Conservation (phyloP, 2,888 invertebrate genomes). For the Lagria hirta region DNA sequence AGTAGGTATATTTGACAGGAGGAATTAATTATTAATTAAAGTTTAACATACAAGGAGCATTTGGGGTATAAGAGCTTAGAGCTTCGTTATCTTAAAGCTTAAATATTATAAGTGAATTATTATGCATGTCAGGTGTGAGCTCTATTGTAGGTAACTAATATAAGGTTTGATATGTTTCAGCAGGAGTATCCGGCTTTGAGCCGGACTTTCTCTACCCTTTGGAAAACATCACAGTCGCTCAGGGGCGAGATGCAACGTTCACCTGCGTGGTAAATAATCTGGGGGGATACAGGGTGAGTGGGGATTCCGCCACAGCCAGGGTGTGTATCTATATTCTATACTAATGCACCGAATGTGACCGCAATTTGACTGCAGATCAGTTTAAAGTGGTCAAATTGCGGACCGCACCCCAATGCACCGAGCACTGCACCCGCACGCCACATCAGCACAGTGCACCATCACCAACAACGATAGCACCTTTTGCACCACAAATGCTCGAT, state of each 20-base stretch:
- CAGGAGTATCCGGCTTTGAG: conserved; percentile 72
- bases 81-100: conserved; percentile 28
- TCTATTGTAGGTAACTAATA: conserved; percentile 35
- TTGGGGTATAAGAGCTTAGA: conserved; percentile 23
- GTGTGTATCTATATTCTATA: conserved; percentile 66
- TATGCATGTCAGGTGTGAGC: conserved; percentile 34
- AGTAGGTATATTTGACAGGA: conserved; percentile 11
- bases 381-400: conserved; percentile 32
- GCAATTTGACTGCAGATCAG: conserved; percentile 39
- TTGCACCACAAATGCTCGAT: conserved; percentile 25
- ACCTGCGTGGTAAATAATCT: conserved; percentile 85
- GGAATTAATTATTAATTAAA: conserved; percentile 25
- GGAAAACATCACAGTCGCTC: conserved; percentile 81
- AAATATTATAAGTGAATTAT: conserved; percentile 31
- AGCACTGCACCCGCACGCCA: conserved; percentile 42
- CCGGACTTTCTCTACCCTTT: conserved; percentile 78
- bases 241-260: conserved; percentile 81
- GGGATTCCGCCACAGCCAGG: conserved; percentile 80
- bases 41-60: conserved; percentile 29
- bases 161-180: conserved; percentile 45
- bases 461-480: conserved; percentile 27
- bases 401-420: conserved; percentile 37
- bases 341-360: conserved; percentile 43
- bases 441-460: conserved; percentile 36
- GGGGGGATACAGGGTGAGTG: conserved; percentile 86